phyloP scores from a whole-genome alignment of 2,797 vertebrate species.

The Molossus alvarezi region DNA sequence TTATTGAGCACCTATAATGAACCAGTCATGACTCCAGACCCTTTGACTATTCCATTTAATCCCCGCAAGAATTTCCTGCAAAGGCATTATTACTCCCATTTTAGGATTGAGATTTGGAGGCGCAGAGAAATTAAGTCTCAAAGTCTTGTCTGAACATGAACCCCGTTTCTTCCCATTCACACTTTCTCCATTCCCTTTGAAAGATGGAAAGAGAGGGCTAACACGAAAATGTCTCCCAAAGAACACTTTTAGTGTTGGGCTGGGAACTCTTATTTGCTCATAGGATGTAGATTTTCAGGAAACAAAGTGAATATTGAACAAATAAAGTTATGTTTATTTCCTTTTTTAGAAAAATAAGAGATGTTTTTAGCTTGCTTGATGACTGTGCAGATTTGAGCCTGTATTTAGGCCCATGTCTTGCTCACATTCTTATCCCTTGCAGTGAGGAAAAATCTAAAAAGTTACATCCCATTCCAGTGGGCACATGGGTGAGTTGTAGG shows the following conservation, averaged over 20 bases:
- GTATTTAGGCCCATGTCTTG: neutral
- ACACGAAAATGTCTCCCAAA: neutral
- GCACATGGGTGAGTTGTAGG: neutral
- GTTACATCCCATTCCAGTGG: neutral
- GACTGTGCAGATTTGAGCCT: neutral
- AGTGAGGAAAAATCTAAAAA: neutral
- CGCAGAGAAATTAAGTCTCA: slow-evolving; percentile 12
- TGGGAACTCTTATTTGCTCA: neutral
- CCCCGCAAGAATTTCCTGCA: neutral
- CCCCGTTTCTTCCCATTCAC: neutral
- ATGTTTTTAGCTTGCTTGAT: neutral
- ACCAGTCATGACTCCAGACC: neutral
- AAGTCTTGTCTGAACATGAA: neutral
- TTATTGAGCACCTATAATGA: neutral
- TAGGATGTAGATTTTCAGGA: neutral
- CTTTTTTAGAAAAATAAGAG: neutral
- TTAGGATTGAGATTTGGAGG: neutral
- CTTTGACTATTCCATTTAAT: neutral
- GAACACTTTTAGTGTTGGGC: neutral
- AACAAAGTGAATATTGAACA: neutral
- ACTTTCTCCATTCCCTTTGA: neutral
- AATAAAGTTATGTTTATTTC: neutral
- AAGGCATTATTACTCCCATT: neutral
- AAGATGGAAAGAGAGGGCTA: neutral
- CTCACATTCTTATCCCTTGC: neutral